A percentile compares a stretch with the other conserved stretches of the same genome.
These are phyloP conservation scores for Noctua janthina DNA, from an alignment of 2,888 invertebrate genomes.

Conservation along the genomic window DNA sequence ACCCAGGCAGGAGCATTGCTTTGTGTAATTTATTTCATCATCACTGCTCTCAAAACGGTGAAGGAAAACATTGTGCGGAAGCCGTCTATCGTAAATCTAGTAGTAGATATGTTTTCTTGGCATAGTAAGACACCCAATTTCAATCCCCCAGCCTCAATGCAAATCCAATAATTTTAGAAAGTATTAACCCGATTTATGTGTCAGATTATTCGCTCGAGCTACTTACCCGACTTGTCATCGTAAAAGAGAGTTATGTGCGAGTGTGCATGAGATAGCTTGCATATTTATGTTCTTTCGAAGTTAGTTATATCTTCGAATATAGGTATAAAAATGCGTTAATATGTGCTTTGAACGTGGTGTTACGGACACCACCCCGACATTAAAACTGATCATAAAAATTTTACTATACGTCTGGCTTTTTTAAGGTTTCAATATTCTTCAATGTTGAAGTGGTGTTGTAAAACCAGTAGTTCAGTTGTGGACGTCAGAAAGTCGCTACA, in stretches of 20 bases:
- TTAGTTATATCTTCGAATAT: neutral
- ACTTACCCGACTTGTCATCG: conserved; percentile 32
- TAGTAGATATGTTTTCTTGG: neutral
- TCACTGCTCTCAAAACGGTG: no score
- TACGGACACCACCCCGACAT: no score
- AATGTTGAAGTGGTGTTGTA: no score
- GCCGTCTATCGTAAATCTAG: no score
- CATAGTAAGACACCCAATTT: neutral
- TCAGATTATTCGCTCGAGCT: conserved; percentile 1
- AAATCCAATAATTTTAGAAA: conserved; percentile 19
- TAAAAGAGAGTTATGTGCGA: conserved; percentile 39
- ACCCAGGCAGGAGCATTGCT: no score
- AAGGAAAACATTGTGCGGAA: no score
- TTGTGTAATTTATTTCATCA: no score
- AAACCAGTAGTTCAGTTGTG: no score
- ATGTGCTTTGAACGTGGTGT: neutral
- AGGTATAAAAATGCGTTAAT: neutral
- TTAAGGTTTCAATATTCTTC: no score
- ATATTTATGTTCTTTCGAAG: conserved; percentile 26
- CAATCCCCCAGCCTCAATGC: neutral
- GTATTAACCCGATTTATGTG: conserved; percentile 33
- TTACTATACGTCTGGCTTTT: no score
- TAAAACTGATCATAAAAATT: no score
- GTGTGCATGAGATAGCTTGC: conserved; percentile 32
- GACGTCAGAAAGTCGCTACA: no score